A percentile compares a stretch with the other conserved stretches of the same genome.
phyloP scores from a whole-genome alignment of 1,140 invertebrate genomes.

The Stenopsyche tienmushanensis region DNA sequence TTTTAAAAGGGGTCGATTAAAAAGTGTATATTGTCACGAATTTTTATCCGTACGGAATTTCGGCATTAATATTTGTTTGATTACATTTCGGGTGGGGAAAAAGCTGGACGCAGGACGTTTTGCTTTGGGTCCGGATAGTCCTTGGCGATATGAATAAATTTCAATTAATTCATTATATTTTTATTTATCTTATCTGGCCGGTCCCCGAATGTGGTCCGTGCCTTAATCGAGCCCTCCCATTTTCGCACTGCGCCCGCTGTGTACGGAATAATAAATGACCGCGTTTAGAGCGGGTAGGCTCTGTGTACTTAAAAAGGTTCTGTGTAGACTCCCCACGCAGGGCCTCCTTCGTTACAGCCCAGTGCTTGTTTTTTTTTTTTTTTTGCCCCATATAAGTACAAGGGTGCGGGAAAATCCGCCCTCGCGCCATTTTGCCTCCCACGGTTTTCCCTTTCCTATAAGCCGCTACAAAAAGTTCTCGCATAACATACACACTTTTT shows the following conservation, averaged over 20 bases:
- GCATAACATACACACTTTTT: too few species aligned
- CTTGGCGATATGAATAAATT: constrained; percentile 34
- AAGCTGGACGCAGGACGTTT: neutral
- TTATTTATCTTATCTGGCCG: constrained; percentile 39
- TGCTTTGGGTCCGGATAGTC: neutral
- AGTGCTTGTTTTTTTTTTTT: constrained; percentile 13
- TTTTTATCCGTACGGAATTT: too few species aligned
- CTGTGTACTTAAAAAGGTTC: constrained; percentile 23
- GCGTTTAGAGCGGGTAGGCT: constrained; percentile 24
- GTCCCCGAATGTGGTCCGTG: constrained; percentile 23
- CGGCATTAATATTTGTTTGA: too few species aligned
- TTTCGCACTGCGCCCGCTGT: constrained; percentile 20
- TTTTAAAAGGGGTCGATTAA: too few species aligned
- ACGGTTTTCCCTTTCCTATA: constrained; percentile 2
- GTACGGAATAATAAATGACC: constrained; percentile 40
- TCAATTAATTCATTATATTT: constrained; percentile 38
- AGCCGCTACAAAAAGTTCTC: too few species aligned
- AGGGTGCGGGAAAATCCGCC: constrained; percentile 28
- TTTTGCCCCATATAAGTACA: constrained; percentile 37
- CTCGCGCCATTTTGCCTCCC: constrained; percentile 10
- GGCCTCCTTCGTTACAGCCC: constrained; percentile 16
- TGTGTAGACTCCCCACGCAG: constrained; percentile 6
- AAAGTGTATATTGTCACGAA: too few species aligned
- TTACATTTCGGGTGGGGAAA: neutral
- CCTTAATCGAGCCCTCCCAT: constrained; percentile 34